Base-by-base conservation (phyloP, 2,888 invertebrate species). In the Drosophila percnosoma region DNA sequence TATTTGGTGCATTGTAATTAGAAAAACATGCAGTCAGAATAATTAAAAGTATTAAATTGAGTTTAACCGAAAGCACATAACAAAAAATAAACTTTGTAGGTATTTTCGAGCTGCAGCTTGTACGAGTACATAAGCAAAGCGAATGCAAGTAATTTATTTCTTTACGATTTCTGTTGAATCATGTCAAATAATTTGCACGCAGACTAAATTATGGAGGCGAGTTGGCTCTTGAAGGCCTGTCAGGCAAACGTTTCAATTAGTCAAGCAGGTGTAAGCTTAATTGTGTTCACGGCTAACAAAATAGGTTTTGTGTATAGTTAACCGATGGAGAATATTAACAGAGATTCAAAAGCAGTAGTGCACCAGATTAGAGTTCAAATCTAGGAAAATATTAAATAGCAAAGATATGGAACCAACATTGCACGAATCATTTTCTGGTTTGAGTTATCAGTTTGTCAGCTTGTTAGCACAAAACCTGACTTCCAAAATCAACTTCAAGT, bases 151-250 rank as follows among this genome's bases (percentile, higher is more conserved):
- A 49, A 57, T 21, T 42, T 51, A 38, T 42, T 48, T 48, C 38
- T 31, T 10, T 42, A 36, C 27, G 33, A 74, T 59, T 86, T 89
- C 29, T 83, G 89, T 80, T 82, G 86, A 83, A 79, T 89, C 89
- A 89, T 78, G 76, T 59, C 58, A 81, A 70, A 86, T 88, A 89
- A 88, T 89, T 81, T 66, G 63, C 29, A 40, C 40, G 69, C 64
- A 64, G 63, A 73, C 61, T 48, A 54, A 78, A 78, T 69, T 68
- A 78, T 72, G 66, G 59, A 66, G 74, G 76, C 59, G 68, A 61
- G 53, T 45, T 34, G 40, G 49, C 27, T 49, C 67, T 62, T 76
- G 67, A 79, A 67, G 68, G 69, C 71, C 74, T 77, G 67, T 59
- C 73, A 60, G 59, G 10, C 68, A 53, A 61, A 42, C 51, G 60